These are phyloP conservation scores for Elephantulus edwardii DNA, from an alignment of 2,113 vertebrate species.

Conservation along the genomic window DNA sequence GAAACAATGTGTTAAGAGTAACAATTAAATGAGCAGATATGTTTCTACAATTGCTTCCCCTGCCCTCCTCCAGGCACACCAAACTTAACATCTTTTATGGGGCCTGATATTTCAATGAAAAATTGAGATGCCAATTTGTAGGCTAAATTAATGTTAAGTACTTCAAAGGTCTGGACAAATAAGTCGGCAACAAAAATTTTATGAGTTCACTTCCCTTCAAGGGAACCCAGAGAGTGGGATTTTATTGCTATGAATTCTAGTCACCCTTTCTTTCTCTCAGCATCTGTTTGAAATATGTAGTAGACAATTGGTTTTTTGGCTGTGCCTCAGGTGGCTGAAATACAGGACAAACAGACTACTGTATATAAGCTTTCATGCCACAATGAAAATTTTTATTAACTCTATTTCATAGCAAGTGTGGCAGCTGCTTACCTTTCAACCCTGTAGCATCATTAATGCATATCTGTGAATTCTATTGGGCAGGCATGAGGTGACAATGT, in stretches of 20 bases:
- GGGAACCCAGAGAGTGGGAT: slow-evolving; percentile 82
- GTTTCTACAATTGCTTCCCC: slow-evolving; percentile 65
- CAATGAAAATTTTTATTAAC: slow-evolving; percentile 85
- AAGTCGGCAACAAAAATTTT: slow-evolving; percentile 85
- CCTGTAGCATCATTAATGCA: slow-evolving; percentile 80
- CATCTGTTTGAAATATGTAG: slow-evolving; percentile 95
- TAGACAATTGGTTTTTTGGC: slow-evolving; percentile 89
- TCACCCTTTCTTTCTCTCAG: slow-evolving; percentile 85
- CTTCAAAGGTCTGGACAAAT: slow-evolving; percentile 86
- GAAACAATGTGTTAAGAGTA: slow-evolving; percentile 3
- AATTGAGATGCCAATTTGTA: slow-evolving; percentile 82
- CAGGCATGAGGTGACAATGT: slow-evolving; percentile 74
- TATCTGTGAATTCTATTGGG: slow-evolving; percentile 83
- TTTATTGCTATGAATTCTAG: slow-evolving; percentile 89
- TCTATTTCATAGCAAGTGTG: slow-evolving; percentile 79
- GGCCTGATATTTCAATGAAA: slow-evolving; percentile 81
- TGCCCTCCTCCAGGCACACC: background rate
- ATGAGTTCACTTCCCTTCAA: slow-evolving; percentile 85
- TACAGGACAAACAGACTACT: slow-evolving; percentile 89
- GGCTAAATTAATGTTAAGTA: slow-evolving; percentile 85
- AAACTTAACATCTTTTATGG: slow-evolving; percentile 77
- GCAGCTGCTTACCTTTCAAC: slow-evolving; percentile 76
- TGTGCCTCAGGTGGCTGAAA: slow-evolving; percentile 89
- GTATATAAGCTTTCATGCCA: slow-evolving; percentile 87
- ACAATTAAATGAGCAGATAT: slow-evolving; percentile 71